A percentile compares a stretch with the other conserved stretches of the same genome.
Evolutionary conservation across 2,113 vertebrate genomes (phyloP).

Genomic region (Mus pahari): DNA sequence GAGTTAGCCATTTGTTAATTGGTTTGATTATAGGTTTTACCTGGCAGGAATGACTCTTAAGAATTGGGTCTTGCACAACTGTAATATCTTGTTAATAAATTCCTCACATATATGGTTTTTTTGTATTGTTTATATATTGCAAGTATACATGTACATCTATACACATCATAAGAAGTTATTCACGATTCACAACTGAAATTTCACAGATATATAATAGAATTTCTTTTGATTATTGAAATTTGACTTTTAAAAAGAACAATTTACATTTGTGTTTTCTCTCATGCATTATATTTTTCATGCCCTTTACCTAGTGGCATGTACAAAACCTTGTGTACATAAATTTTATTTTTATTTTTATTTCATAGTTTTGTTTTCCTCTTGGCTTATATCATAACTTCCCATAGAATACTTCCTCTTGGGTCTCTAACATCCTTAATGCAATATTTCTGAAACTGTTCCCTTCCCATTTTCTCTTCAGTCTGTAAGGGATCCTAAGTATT

Average conservation of each 20-base stretch:
- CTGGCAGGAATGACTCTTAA: not conserved
- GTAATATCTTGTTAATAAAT: not conserved
- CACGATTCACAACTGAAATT: not conserved
- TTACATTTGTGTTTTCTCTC: conserved; percentile 43
- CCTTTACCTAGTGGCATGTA: conserved; percentile 1
- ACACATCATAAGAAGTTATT: not conserved
- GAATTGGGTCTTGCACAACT: not conserved
- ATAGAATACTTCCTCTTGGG: not conserved
- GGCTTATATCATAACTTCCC: not conserved
- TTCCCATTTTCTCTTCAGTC: not conserved
- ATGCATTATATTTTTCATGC: not conserved
- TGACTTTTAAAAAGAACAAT: not conserved
- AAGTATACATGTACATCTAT: not conserved
- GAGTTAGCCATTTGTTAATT: conserved; percentile 29
- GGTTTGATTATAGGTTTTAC: not conserved
- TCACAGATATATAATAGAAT: not conserved
- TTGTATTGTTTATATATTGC: not conserved
- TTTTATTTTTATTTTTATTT: conserved; percentile 23
- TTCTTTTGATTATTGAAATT: conserved; percentile 16
- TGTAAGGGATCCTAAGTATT: not conserved
- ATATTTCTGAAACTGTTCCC: conserved; percentile 17
- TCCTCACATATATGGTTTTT: not conserved
- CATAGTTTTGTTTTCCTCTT: conserved; percentile 45
- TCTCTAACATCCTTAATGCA: conserved; percentile 11
- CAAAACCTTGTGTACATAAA: conserved; percentile 15